Conservation (phyloP, 2,888 invertebrate species). For the Acrobeloides nanus region DNA sequence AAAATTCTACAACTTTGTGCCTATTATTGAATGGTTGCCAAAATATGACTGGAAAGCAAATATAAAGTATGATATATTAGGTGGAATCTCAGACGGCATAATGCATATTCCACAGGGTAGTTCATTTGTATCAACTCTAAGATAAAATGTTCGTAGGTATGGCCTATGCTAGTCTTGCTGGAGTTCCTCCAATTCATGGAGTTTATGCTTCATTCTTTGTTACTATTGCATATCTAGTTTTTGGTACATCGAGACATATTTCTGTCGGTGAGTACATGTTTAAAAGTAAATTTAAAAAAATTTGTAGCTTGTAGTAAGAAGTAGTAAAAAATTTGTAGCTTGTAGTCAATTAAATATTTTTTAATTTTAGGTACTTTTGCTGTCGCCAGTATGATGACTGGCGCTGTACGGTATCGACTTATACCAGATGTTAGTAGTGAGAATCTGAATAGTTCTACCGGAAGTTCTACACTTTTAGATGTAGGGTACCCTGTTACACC, state of each 20-base stretch:
- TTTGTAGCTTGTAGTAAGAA: no score
- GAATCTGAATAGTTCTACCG: no score
- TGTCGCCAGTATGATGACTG: not conserved
- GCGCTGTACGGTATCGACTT: not conserved
- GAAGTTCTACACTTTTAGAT: conserved; percentile 8
- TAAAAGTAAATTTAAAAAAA: no score
- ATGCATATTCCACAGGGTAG: conserved; percentile 50
- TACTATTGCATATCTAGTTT: conserved; percentile 73
- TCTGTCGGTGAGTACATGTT: conserved; percentile 68
- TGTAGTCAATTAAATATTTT: no score
- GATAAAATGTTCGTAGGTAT: conserved; percentile 53
- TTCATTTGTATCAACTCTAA: no score
- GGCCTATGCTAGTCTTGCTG: conserved; percentile 60
- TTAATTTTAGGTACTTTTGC: not conserved
- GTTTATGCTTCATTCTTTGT: conserved; percentile 86
- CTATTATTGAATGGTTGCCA: conserved; percentile 41
- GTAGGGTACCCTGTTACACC: conserved; percentile 53
- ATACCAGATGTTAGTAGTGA: not conserved
- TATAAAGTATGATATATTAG: conserved; percentile 40
- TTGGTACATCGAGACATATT: conserved; percentile 80
- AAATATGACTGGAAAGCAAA: conserved; percentile 34
- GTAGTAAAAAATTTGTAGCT: no score
- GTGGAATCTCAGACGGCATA: conserved; percentile 50
- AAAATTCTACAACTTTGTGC: no score
- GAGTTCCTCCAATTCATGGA: conserved; percentile 59